Percentiles rank a stretch among this genome's conserved stretches.
phyloP scores from a whole-genome alignment of 2,888 invertebrate species.

The Apamea sordens region DNA sequence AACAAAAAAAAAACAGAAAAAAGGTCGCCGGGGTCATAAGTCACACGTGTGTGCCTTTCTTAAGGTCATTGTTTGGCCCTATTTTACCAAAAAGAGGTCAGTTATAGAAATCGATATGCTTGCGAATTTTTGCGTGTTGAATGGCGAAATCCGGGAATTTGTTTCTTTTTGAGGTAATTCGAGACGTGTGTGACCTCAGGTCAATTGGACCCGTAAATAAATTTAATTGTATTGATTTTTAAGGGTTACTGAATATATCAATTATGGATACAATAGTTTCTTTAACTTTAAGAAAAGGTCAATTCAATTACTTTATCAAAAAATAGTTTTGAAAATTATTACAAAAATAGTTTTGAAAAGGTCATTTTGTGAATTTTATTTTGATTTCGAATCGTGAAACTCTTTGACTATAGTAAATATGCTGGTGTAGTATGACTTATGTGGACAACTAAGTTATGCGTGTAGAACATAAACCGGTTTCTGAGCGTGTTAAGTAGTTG shows the following conservation, averaged over 20 bases:
- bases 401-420: neutral
- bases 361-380: constrained; percentile 5
- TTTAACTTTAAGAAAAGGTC: constrained; percentile 25
- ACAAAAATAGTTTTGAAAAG: neutral
- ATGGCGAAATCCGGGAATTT: constrained; percentile 76
- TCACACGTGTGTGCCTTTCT: constrained; percentile 72
- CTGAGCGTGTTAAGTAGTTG: constrained; percentile 33
- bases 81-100: constrained; percentile 79
- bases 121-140: constrained; percentile 75
- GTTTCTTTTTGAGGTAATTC: constrained; percentile 77
- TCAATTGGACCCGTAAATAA: constrained; percentile 71
- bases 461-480: constrained; percentile 38
- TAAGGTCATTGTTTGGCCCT: constrained; percentile 74
- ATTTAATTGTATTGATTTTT: constrained; percentile 58
- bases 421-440: neutral
- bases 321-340: neutral
- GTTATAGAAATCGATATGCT: constrained; percentile 74
- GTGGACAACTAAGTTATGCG: constrained; percentile 12
- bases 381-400: neutral
- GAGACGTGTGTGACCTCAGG: constrained; percentile 87
- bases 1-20: constrained; percentile 74
- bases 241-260: constrained; percentile 50
- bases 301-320: constrained; percentile 8
- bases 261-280: constrained; percentile 44
- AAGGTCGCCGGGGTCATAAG: constrained; percentile 80